A percentile compares a stretch with the other conserved stretches of the same genome.
Evolutionary conservation across 1,140 invertebrate genomes (phyloP).

Genomic region (Nasonia vitripennis): DNA sequence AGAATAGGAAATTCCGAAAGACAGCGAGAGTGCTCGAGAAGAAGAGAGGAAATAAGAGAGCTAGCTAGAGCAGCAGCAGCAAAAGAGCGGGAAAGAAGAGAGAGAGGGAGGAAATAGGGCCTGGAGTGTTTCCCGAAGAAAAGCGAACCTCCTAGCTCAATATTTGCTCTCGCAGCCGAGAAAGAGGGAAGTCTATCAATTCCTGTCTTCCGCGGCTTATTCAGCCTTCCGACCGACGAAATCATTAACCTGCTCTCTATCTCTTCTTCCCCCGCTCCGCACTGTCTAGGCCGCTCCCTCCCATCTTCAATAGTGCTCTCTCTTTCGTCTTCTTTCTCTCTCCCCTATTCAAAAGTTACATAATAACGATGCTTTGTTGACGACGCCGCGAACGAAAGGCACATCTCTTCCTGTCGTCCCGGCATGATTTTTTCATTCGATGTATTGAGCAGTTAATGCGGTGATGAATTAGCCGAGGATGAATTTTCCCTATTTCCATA

Average conservation of each 20-base stretch:
- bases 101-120: slow-evolving; percentile 42
- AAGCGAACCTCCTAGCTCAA: slow-evolving; percentile 62
- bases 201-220: slow-evolving; percentile 68
- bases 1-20: slow-evolving; percentile 11
- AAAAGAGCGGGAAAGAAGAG: not conserved
- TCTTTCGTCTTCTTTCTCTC: not conserved
- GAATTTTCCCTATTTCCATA: not conserved
- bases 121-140: slow-evolving; percentile 58
- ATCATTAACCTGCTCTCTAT: slow-evolving; percentile 66
- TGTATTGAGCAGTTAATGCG: not conserved
- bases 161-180: slow-evolving; percentile 61
- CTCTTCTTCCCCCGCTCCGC: not conserved
- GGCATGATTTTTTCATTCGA: not conserved
- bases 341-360: slow-evolving; percentile 31
- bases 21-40: not conserved
- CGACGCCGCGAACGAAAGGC: slow-evolving; percentile 28
- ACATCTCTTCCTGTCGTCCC: not conserved
- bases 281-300: not conserved
- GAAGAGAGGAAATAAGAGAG: not conserved
- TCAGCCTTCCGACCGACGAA: slow-evolving; percentile 63
- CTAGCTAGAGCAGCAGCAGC: not conserved
- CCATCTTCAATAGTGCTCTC: not conserved
- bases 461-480: not conserved
- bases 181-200: slow-evolving; percentile 72
- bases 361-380: slow-evolving; percentile 53